Conservation (phyloP, 2,888 invertebrate genomes). For the Atherix ibis region DNA sequence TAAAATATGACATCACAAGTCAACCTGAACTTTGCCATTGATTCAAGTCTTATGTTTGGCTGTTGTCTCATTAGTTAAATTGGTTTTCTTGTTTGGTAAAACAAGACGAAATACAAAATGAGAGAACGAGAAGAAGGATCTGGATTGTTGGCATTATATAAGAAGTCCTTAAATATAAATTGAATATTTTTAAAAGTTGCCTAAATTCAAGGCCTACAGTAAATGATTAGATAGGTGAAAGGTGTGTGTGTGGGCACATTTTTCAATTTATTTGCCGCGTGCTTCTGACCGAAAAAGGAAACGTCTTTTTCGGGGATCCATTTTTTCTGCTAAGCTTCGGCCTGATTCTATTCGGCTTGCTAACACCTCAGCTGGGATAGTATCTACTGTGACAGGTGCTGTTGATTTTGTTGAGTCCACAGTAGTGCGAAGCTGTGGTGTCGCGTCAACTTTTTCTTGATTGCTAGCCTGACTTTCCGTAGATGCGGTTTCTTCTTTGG, state of each 20-base stretch:
- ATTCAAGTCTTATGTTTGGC: not conserved
- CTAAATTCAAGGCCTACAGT: too few species aligned
- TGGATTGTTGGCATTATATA: too few species aligned
- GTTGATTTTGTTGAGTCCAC: slow-evolving; percentile 30
- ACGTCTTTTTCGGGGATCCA: slow-evolving; percentile 34
- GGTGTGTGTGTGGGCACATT: too few species aligned
- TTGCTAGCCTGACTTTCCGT: slow-evolving; percentile 16
- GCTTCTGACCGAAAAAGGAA: slow-evolving; percentile 31
- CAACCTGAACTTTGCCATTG: slow-evolving; percentile 15
- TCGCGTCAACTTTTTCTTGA: not conserved
- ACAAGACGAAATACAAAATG: too few species aligned
- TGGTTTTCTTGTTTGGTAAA: too few species aligned
- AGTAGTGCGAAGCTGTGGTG: slow-evolving; percentile 17
- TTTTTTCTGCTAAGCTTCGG: slow-evolving; percentile 28
- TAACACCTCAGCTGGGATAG: not conserved
- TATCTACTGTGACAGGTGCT: not conserved
- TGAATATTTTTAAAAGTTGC: too few species aligned
- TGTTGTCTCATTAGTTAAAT: too few species aligned
- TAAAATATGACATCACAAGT: slow-evolving; percentile 11
- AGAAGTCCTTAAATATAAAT: too few species aligned
- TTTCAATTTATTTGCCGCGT: too few species aligned
- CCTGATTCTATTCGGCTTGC: slow-evolving; percentile 14
- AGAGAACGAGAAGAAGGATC: too few species aligned
- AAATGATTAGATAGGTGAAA: too few species aligned
- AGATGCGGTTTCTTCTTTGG: slow-evolving; percentile 14